Evolutionary conservation across 1,140 invertebrate species (phyloP).

Genomic region (Druon quercuslanigerum): DNA sequence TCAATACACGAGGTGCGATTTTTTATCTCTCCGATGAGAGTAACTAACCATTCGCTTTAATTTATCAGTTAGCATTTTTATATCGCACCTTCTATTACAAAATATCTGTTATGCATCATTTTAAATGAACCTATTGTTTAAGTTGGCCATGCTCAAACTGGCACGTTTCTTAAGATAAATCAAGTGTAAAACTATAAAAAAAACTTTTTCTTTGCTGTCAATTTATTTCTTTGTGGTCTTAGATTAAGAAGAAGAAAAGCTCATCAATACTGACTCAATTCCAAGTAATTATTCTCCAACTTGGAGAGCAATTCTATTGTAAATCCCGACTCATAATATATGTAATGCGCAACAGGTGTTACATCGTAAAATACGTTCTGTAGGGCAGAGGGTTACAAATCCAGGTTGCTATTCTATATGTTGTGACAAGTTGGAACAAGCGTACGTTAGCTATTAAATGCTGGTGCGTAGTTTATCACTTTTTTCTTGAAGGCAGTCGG

Average conservation of each 20-base stretch:
- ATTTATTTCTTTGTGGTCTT: constrained; percentile 8
- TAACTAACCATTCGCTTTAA: too few species aligned
- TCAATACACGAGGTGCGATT: neutral
- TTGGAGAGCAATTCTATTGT: constrained; percentile 28
- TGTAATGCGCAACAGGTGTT: constrained; percentile 22
- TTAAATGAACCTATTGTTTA: too few species aligned
- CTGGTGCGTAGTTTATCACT: constrained; percentile 19
- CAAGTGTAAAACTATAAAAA: too few species aligned
- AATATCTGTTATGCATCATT: too few species aligned
- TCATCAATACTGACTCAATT: constrained; percentile 16
- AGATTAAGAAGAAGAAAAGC: neutral
- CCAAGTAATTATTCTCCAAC: constrained; percentile 5
- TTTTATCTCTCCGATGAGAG: too few species aligned
- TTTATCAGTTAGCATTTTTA: too few species aligned
- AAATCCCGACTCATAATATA: constrained; percentile 10
- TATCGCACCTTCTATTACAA: too few species aligned
- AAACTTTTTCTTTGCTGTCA: neutral
- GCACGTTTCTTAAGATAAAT: too few species aligned
- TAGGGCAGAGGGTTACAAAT: constrained; percentile 12
- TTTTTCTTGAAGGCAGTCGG: constrained; percentile 38
- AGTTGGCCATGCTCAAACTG: too few species aligned
- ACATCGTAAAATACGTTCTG: constrained; percentile 21
- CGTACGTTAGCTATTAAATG: neutral
- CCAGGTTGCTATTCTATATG: constrained; percentile 1
- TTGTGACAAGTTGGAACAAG: neutral